These are phyloP conservation scores for Campylomormyrus numenius DNA, from an alignment of 2,113 vertebrate species.

Conservation along the genomic window DNA sequence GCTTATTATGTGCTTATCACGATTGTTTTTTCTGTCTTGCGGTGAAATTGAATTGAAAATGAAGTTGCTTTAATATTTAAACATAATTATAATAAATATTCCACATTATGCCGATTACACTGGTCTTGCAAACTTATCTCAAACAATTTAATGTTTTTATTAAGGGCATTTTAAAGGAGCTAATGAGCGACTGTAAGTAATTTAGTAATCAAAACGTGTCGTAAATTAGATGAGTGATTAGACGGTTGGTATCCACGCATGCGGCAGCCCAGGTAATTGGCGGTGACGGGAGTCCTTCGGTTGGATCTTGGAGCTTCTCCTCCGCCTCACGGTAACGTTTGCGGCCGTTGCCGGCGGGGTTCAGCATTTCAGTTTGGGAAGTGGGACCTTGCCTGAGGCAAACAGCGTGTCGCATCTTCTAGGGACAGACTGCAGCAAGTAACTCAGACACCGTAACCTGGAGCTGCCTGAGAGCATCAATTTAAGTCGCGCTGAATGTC, in stretches of 20 bases:
- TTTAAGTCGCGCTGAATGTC: neutral
- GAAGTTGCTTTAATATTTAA: neutral
- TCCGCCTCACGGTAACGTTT: neutral
- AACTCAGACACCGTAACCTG: neutral
- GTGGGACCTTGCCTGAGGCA: neutral
- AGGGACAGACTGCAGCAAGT: neutral
- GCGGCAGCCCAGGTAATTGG: slow-evolving; percentile 55
- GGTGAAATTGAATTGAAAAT: neutral
- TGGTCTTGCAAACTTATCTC: neutral
- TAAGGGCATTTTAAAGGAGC: neutral
- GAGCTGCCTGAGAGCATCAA: neutral
- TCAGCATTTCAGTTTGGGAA: neutral
- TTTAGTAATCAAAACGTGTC: neutral
- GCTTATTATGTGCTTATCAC: neutral
- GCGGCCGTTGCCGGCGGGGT: neutral
- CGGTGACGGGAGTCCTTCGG: neutral
- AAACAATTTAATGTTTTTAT: neutral
- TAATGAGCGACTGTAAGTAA: neutral
- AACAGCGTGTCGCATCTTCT: neutral
- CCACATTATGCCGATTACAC: neutral
- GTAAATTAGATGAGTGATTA: slow-evolving; percentile 58
- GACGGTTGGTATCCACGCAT: slow-evolving; percentile 54
- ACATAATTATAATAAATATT: neutral
- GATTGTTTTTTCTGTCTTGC: neutral
- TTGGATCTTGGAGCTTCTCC: neutral